Conservation (phyloP, 2,797 vertebrate genomes). For the Moxostoma hubbsi region DNA sequence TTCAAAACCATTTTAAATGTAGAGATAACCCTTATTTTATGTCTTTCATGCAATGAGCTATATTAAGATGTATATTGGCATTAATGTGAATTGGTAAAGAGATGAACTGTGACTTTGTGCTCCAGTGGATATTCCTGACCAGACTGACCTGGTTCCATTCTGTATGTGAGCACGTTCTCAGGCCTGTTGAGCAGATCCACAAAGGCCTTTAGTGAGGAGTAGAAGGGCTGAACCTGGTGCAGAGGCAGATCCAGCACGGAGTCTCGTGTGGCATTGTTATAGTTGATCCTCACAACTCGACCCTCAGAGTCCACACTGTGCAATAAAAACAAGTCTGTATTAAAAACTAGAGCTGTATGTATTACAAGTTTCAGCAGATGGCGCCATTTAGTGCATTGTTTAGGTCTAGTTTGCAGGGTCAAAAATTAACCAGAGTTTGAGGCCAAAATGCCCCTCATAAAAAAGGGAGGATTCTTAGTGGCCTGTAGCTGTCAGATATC, state of each 20-base stretch:
- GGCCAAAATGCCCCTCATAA: no score
- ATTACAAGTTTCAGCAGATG: slow-evolving; percentile 63
- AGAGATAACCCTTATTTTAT: no score
- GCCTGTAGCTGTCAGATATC: no score
- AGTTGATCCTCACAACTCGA: slow-evolving; percentile 84
- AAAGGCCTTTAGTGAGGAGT: slow-evolving; percentile 86
- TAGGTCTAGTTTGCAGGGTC: no score
- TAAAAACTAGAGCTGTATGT: not conserved
- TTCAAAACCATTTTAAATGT: no score
- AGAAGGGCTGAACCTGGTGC: slow-evolving; percentile 89
- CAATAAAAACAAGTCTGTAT: slow-evolving; percentile 16
- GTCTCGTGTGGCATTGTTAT: slow-evolving; percentile 93
- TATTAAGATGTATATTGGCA: no score
- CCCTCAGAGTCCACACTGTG: slow-evolving; percentile 81
- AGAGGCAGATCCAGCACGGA: slow-evolving; percentile 86
- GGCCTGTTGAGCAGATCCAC: slow-evolving; percentile 81
- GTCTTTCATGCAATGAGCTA: no score
- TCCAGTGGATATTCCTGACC: not conserved
- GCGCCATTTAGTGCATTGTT: slow-evolving; percentile 62
- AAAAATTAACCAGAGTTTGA: no score
- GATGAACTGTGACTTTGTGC: no score
- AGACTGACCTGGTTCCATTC: slow-evolving; percentile 89
- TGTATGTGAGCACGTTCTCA: slow-evolving; percentile 84
- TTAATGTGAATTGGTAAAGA: no score
- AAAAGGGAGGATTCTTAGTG: no score